Evolutionary conservation across 2,113 vertebrate species (phyloP).

Genomic region (Sander lucioperca): DNA sequence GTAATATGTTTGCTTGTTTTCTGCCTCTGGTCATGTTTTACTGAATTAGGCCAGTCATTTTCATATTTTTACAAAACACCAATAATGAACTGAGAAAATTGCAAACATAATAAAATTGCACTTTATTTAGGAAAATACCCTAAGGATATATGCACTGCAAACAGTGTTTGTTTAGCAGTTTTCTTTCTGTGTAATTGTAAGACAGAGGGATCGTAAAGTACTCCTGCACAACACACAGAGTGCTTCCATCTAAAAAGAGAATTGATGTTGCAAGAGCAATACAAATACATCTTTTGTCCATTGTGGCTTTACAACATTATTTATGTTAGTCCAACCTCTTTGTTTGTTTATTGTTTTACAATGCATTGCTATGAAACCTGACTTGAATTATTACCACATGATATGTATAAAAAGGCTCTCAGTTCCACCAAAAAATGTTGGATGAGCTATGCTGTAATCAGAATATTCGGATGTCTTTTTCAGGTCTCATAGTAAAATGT

Average conservation of each 20-base stretch:
- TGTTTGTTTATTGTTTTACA: constrained; percentile 1
- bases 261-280: not conserved
- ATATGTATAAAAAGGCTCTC: constrained; percentile 11
- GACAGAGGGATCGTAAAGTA: constrained; percentile 7
- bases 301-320: not conserved
- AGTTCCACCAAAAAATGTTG: constrained; percentile 6
- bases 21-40: constrained; percentile 48
- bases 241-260: not conserved
- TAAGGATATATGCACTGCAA: constrained; percentile 32
- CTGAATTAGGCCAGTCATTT: constrained; percentile 62
- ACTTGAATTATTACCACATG: constrained; percentile 12
- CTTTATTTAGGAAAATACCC: constrained; percentile 73
- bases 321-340: not conserved
- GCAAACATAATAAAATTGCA: constrained; percentile 62
- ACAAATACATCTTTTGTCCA: constrained; percentile 5
- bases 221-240: constrained; percentile 6
- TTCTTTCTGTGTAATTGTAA: constrained; percentile 31
- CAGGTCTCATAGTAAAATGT: constrained; percentile 12
- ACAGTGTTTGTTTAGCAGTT: constrained; percentile 54
- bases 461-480: constrained; percentile 15
- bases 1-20: constrained; percentile 65
- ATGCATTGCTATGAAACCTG: not conserved
- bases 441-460: not conserved
- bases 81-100: constrained; percentile 65
- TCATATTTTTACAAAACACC: constrained; percentile 49